Base-by-base conservation (phyloP, 2,797 vertebrate species). In the Gila robusta region DNA sequence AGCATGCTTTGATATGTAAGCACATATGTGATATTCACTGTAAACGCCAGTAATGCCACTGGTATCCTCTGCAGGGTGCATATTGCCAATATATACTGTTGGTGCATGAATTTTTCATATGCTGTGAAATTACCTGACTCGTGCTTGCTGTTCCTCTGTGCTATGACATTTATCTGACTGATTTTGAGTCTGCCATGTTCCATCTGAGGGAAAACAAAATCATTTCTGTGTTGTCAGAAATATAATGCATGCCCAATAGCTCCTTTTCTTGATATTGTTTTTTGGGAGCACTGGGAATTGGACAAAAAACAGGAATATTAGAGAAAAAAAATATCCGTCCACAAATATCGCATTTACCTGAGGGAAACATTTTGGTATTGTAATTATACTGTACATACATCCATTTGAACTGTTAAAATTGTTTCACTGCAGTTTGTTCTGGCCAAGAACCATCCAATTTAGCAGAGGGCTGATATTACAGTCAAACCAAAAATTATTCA, bases 131-230 rank as follows among this genome's bases (percentile, higher is more conserved):
- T 26, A 84, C 66, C 74, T 28, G 26, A 59, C 54, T 39, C 14
- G 28, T 74, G 56, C 39, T 19, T 2, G 66, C 11, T 11, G 49
- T 70, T 77, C 47, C n/a, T 84, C 11, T 32, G 83, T 54, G 83
- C 83, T 44, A 14, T 78, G 64, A 44, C 64, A 84, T 84, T 84
- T 84, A 74, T 78, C 64, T 70, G 64, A 32, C 37, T 23, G n/a
- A 69, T 70, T 78, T 41, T 67, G 41, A 28, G 23, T 32, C 49
- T 32, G 47, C n/a, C 74, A 26, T 84, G 47, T 69, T 76, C 19
- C 47, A 78, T 85, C 35, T n/a, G 26, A 56, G 66, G 49, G 26
- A 56, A 84, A 85, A 85, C 83, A 56, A 78, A 79, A 69, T n/a
- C 83, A 59, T 71, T 79, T 67, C 14, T 39, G 21, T 19, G 23